These are phyloP conservation scores for Sebastes iracundus DNA, from an alignment of 2,797 vertebrate species.

Conservation along the genomic window DNA sequence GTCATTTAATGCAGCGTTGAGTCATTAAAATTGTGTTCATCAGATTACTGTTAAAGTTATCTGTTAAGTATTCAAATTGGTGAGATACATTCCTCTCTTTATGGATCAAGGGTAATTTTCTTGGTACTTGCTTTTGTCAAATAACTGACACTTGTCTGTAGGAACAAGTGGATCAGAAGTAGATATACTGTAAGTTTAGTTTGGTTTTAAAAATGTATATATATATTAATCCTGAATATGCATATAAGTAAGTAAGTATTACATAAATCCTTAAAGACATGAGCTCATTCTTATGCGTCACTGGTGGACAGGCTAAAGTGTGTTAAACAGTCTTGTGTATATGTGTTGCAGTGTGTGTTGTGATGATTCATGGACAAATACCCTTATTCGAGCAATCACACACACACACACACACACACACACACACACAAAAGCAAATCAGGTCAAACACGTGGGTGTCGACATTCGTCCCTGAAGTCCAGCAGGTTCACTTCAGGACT, in stretches of 20 bases:
- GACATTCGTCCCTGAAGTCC: slow-evolving; percentile 33
- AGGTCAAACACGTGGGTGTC: slow-evolving; percentile 52
- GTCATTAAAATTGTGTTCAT: neutral
- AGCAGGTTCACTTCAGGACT: slow-evolving; percentile 28
- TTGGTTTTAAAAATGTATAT: neutral
- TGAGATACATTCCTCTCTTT: neutral
- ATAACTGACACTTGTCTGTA: neutral
- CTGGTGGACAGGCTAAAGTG: neutral
- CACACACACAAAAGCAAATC: slow-evolving; percentile 30
- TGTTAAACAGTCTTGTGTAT: neutral
- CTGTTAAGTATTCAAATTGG: neutral
- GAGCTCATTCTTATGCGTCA: slow-evolving; percentile 23
- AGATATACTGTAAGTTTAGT: neutral
- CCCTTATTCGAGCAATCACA: neutral
- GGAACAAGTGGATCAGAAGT: neutral
- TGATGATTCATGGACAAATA: slow-evolving; percentile 35
- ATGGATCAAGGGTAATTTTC: neutral
- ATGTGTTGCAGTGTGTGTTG: neutral
- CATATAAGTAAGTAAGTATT: neutral
- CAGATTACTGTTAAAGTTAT: neutral
- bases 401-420: neutral
- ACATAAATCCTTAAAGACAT: slow-evolving; percentile 31
- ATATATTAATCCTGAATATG: neutral
- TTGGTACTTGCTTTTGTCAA: neutral
- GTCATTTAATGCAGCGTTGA: neutral